Percentiles rank a stretch among this genome's conserved stretches.
These are phyloP conservation scores for Passer montanus DNA, from an alignment of 2,113 vertebrate species.

Conservation along the genomic window DNA sequence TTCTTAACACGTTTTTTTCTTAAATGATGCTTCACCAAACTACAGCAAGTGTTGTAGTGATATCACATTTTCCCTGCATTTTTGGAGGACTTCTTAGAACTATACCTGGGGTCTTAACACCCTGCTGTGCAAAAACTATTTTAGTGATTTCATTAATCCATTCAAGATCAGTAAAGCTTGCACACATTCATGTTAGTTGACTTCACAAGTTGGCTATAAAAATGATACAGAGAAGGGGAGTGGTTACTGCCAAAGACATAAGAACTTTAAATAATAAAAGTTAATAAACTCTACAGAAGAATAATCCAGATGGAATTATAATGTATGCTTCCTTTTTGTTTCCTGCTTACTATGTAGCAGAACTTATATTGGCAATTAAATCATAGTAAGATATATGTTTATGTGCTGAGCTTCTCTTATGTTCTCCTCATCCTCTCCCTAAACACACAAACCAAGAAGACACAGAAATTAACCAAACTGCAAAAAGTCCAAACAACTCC, in stretches of 20 bases:
- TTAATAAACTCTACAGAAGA: not conserved
- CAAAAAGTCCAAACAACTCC: not conserved
- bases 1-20: not conserved
- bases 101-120: not conserved
- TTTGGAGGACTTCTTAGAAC: not conserved
- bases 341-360: not conserved
- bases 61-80: not conserved
- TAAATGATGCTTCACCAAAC: not conserved
- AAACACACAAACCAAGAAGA: not conserved
- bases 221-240: not conserved
- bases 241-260: not conserved
- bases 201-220: not conserved
- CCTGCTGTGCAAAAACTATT: not conserved
- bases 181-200: not conserved
- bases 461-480: not conserved
- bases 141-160: not conserved
- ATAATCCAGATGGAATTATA: not conserved
- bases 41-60: not conserved
- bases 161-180: not conserved
- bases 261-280: not conserved
- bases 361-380: not conserved
- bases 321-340: not conserved
- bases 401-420: not conserved
- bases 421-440: not conserved
- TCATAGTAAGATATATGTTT: not conserved